Percentiles rank a stretch among this genome's conserved stretches.
Conservation (phyloP, 2,797 vertebrate species). For the Urophycis tenuis region DNA sequence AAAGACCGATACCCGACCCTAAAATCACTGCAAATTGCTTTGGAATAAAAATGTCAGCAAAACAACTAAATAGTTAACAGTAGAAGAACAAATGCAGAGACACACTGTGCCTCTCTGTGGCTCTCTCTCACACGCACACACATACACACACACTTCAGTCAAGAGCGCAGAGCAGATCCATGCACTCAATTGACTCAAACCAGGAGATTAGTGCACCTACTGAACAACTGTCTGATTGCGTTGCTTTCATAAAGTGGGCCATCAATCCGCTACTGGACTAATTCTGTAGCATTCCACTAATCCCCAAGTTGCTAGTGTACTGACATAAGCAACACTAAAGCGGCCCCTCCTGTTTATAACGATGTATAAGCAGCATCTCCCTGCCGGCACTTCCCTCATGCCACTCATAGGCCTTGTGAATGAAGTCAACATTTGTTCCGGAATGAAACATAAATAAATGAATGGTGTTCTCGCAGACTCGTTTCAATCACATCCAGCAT, state of each 20-base stretch:
- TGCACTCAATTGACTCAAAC: constrained; percentile 13
- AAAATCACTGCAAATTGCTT: too few species aligned
- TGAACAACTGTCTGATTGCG: constrained; percentile 22
- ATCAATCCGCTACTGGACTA: constrained; percentile 23
- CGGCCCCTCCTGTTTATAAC: constrained; percentile 29
- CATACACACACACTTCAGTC: constrained; percentile 11
- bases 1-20: neutral
- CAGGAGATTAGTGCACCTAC: constrained; percentile 20
- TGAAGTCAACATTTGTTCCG: neutral
- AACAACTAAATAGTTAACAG: too few species aligned
- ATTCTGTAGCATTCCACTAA: constrained; percentile 35
- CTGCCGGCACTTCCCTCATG: neutral
- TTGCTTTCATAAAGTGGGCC: constrained; percentile 26
- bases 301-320: constrained; percentile 31
- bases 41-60: too few species aligned
- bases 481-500: neutral
- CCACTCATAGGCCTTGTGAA: neutral
- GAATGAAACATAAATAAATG: neutral
- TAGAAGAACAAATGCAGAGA: neutral
- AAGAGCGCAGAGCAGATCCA: constrained; percentile 7
- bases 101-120: neutral
- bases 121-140: too few species aligned
- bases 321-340: constrained; percentile 24
- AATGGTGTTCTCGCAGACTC: neutral
- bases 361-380: constrained; percentile 32